Evolutionary conservation across 2,113 vertebrate species (phyloP), one percentile per base, ranked within the genome.

Genomic region (Atlantisia rogersi): DNA sequence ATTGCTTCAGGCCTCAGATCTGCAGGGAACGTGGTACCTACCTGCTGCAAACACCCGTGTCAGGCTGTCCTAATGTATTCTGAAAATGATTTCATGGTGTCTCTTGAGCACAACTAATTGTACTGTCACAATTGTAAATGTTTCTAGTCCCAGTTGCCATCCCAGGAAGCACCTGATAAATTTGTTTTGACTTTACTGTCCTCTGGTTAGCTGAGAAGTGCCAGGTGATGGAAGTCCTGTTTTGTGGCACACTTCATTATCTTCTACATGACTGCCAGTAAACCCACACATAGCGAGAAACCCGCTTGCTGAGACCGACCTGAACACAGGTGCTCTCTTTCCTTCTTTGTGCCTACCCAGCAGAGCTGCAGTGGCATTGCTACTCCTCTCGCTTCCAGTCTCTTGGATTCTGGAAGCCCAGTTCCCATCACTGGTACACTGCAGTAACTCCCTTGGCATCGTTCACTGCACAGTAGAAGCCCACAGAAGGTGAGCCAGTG

Each of bases 31-130:
- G 79, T 0, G 9, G 85, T 91, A 79, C 64, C 77, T 90, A 29
- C 80, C 79, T 53, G 86, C 79, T 94, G 90, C 55, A 70, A 60
- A 77, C 44, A 46, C n/a, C 56, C 9, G 0, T 77, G 82, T 75
- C 8, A 28, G 65, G 29, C 91, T 86, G 86, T 64, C 93, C 82
- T 92, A 76, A 92, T 88, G 79, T 68, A 48, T 68, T 86, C 92
- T 91, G 93, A 67, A 90, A 94, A 90, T 48, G 50, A 82, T 94
- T 95, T 91, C 81, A 16, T 29, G 12, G 39, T 65, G 64, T 82
- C 80, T 78, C 42, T 14, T 55, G 63, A 81, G 77, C 92, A 90
- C 95, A 65, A 77, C 60, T 88, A 37, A 96, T 97, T 96, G 60
- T 48, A 18, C 15, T 96, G 93, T 94, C 95, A 92, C 77, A 86